Conservation (phyloP, 2,113 vertebrate genomes). For the Lepidothrix coronata region DNA sequence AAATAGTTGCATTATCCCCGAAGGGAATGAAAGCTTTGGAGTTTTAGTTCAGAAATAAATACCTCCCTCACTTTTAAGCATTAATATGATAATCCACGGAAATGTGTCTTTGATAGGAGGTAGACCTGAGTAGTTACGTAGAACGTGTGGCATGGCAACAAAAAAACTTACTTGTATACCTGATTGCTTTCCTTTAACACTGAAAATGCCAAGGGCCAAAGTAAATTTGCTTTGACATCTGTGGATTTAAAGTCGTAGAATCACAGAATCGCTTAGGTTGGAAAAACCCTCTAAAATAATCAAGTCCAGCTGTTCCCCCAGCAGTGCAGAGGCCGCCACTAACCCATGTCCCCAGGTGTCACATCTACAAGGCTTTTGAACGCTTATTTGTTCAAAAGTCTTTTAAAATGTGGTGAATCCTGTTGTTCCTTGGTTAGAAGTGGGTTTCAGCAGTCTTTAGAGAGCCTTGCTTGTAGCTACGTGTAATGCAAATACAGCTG, state of each 20-base stretch:
- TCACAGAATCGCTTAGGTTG: rapidly evolving
- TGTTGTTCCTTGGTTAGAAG: neutral
- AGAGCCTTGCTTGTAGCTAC: neutral
- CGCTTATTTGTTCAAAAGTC: neutral
- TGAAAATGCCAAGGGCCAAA: neutral
- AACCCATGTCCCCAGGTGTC: neutral
- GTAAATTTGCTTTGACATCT: neutral
- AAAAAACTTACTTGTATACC: neutral
- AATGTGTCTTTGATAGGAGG: neutral
- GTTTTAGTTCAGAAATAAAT: neutral
- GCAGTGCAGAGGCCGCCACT: neutral
- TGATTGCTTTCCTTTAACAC: neutral
- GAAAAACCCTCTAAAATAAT: neutral
- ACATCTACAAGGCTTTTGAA: neutral
- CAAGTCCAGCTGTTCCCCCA: neutral
- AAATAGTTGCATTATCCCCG: neutral
- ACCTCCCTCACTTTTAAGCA: neutral
- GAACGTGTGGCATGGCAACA: neutral
- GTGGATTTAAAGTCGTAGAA: neutral
- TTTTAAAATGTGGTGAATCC: neutral
- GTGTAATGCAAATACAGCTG: neutral
- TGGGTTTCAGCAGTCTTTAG: neutral
- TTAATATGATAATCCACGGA: neutral
- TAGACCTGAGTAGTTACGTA: neutral
- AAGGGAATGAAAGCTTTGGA: neutral